A percentile compares a stretch with the other conserved stretches of the same genome.
Evolutionary conservation across 92 coral and sea anemone genomes (phyloP).

Genomic region (Siderastrea radians): DNA sequence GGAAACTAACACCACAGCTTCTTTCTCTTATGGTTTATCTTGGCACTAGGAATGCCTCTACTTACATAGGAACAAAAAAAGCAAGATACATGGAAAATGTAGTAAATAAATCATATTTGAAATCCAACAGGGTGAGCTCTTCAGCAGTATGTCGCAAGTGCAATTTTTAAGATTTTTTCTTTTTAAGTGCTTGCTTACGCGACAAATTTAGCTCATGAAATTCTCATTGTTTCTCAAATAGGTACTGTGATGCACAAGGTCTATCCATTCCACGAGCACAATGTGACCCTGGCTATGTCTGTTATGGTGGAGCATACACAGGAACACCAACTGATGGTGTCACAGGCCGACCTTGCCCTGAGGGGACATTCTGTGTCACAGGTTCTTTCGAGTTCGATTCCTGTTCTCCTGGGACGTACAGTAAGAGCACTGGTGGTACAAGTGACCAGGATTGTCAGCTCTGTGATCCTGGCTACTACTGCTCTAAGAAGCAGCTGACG

Average conservation of each 20-base stretch:
- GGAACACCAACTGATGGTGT: slow-evolving; percentile 93
- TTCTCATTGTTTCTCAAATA: background rate
- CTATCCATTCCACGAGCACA: slow-evolving; percentile 94
- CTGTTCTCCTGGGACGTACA: slow-evolving; percentile 94
- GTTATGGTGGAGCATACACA: slow-evolving; percentile 94
- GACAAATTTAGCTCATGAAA: background rate
- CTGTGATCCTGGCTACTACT: slow-evolving; percentile 96
- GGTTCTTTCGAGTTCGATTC: slow-evolving; percentile 94
- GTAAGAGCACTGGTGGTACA: slow-evolving; percentile 96
- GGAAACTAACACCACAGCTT: too few relatives aligned
- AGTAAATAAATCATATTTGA: too few relatives aligned
- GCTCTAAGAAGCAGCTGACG: slow-evolving; percentile 80
- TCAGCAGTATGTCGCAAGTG: too few relatives aligned
- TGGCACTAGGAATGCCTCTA: too few relatives aligned
- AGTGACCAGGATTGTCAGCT: slow-evolving; percentile 93
- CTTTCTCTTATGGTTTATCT: too few relatives aligned
- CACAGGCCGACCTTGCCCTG: slow-evolving; percentile 96
- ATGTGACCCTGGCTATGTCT: slow-evolving; percentile 96
- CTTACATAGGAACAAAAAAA: too few relatives aligned
- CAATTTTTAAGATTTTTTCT: too few relatives aligned
- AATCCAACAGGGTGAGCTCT: too few relatives aligned
- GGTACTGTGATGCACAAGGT: slow-evolving; percentile 99
- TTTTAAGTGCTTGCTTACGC: background rate
- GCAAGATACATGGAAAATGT: too few relatives aligned
- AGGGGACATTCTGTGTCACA: slow-evolving; percentile 91